phyloP scores from a whole-genome alignment of 2,797 vertebrate genomes.

The Podargus strigoides region DNA sequence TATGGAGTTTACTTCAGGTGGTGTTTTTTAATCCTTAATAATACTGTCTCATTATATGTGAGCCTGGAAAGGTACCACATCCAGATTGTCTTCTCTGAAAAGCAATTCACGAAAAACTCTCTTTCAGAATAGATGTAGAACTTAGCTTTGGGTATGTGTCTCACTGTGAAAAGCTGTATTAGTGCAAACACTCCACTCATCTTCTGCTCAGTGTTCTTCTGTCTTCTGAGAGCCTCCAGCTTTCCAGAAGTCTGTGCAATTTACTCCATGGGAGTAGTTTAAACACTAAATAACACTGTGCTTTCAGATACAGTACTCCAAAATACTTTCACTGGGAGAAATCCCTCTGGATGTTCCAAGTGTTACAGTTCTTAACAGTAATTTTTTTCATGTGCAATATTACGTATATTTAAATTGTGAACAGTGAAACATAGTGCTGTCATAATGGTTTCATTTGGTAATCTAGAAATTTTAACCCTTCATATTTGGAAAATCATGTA shows the following conservation, averaged over 20 bases:
- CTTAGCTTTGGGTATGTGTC: not conserved
- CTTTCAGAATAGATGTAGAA: not conserved
- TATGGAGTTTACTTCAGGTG: fast-evolving
- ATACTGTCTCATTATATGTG: not conserved
- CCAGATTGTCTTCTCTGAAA: not conserved
- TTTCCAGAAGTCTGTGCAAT: not conserved
- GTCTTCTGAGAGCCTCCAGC: not conserved
- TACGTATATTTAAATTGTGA: not conserved
- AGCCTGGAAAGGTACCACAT: not conserved
- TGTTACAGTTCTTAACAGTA: not conserved
- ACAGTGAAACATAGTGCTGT: not conserved
- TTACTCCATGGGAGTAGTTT: not conserved
- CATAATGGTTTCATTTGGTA: not conserved
- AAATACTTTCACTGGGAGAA: not conserved
- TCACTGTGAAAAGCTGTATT: not conserved
- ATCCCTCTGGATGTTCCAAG: not conserved
- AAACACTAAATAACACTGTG: not conserved
- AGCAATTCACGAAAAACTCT: not conserved
- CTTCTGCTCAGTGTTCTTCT: not conserved
- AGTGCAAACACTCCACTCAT: not conserved
- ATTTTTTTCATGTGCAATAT: not conserved
- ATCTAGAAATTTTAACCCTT: not conserved
- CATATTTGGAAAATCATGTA: not conserved
- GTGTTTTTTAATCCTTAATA: not conserved
- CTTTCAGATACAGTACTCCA: not conserved